Evolutionary conservation across 2,797 vertebrate species (phyloP).

Genomic region (Clarias laeviceps): DNA sequence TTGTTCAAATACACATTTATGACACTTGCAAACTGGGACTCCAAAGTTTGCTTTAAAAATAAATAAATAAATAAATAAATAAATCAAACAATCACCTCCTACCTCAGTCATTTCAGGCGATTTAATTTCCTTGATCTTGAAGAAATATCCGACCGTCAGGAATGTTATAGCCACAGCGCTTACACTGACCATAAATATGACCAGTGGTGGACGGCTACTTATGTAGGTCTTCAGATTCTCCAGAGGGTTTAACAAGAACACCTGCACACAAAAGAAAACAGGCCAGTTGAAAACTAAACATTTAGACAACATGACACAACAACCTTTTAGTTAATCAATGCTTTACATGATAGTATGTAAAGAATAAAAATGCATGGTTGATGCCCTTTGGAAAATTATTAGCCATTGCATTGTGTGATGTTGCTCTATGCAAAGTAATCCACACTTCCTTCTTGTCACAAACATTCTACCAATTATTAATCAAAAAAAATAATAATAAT

Average conservation of each 20-base stretch:
- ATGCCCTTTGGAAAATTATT: background rate
- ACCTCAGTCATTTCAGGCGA: conserved; percentile 96
- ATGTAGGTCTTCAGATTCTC: conserved; percentile 94
- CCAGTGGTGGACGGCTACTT: conserved; percentile 93
- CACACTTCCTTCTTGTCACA: background rate
- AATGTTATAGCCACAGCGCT: conserved; percentile 98
- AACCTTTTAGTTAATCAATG: background rate
- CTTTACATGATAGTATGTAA: background rate
- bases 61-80: no score
- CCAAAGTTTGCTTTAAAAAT: background rate
- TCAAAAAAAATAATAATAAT: background rate
- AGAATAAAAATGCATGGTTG: background rate
- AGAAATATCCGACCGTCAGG: conserved; percentile 97
- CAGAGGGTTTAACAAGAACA: conserved; percentile 87
- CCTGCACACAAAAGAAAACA: conserved; percentile 69
- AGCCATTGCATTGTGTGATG: background rate
- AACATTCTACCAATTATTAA: background rate
- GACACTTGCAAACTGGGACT: background rate
- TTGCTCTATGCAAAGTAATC: no score
- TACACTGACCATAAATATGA: conserved; percentile 98
- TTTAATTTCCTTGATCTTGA: conserved; percentile 99
- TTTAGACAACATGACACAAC: background rate
- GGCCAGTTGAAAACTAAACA: background rate
- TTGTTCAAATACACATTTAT: background rate
- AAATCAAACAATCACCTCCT: conserved; percentile 19